Evolutionary conservation across 2,797 vertebrate species (phyloP).

Genomic region (Hirundo rustica): DNA sequence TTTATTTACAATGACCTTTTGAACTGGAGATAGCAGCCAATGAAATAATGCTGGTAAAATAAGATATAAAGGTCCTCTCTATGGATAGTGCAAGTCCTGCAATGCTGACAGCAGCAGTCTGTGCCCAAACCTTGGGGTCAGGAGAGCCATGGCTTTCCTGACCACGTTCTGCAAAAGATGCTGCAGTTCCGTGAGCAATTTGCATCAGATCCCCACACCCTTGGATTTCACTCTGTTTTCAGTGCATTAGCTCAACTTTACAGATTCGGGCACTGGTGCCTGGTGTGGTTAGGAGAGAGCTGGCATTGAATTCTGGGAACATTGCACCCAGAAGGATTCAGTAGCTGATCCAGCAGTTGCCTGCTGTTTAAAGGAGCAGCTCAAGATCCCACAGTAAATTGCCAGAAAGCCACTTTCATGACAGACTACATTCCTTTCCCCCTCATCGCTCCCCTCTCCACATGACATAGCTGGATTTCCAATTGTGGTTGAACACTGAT

Average conservation of each 20-base stretch:
- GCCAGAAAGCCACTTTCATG: slow-evolving; percentile 35
- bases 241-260: neutral
- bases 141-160: neutral
- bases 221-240: neutral
- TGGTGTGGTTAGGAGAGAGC: neutral
- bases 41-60: neutral
- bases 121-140: neutral
- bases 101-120: neutral
- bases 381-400: slow-evolving; percentile 11
- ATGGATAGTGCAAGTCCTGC: rapidly evolving
- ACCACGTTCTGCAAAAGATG: neutral
- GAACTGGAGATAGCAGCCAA: neutral
- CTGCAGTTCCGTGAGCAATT: neutral
- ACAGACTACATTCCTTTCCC: slow-evolving; percentile 56
- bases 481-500: slow-evolving; percentile 50
- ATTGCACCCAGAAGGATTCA: neutral
- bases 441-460: slow-evolving; percentile 29
- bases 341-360: slow-evolving; percentile 35
- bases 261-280: neutral
- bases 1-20: neutral
- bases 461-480: slow-evolving; percentile 47
- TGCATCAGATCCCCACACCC: rapidly evolving
- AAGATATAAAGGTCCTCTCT: neutral
- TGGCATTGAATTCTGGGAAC: neutral
- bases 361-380: slow-evolving; percentile 25